Evolutionary conservation across 2,888 invertebrate species (phyloP).

Genomic region (Dorcus hopei): DNA sequence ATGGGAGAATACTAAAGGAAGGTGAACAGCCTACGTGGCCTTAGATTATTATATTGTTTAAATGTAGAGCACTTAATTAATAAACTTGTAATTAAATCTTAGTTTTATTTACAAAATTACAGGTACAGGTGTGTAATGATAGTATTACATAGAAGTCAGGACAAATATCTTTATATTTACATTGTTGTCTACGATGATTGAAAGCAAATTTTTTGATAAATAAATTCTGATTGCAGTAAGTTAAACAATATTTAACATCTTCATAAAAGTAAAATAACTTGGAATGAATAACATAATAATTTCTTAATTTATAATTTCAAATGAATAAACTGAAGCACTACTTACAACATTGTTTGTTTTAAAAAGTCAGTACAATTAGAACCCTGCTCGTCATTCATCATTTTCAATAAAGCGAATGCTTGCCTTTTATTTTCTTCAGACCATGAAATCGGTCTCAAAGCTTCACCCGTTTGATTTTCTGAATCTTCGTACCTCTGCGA

Average conservation of each 20-base stretch:
- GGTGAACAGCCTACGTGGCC: conserved; percentile 76
- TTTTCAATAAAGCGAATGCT: conserved; percentile 43
- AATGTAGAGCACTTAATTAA: not conserved
- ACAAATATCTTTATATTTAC: too few relatives aligned
- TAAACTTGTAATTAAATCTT: too few relatives aligned
- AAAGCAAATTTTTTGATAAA: too few relatives aligned
- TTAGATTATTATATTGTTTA: conserved; percentile 19
- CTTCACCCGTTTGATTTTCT: not conserved
- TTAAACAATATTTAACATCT: too few relatives aligned
- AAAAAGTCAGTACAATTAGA: conserved; percentile 1
- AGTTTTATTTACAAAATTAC: too few relatives aligned
- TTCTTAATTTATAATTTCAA: too few relatives aligned
- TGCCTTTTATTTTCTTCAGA: conserved; percentile 44
- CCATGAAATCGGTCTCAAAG: conserved; percentile 35
- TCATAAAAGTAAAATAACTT: too few relatives aligned
- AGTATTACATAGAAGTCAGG: conserved; percentile 1
- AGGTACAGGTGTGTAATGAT: not conserved
- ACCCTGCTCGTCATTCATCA: conserved; percentile 37
- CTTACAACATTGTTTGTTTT: conserved; percentile 29
- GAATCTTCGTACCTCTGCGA: not conserved
- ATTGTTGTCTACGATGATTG: too few relatives aligned
- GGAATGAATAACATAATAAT: too few relatives aligned
- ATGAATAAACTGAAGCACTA: conserved; percentile 38
- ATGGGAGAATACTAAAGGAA: conserved; percentile 62
- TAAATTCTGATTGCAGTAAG: too few relatives aligned